Conservation (phyloP, 35 echinoderm and acorn worm genomes). For the Stichopus chloronotus region DNA sequence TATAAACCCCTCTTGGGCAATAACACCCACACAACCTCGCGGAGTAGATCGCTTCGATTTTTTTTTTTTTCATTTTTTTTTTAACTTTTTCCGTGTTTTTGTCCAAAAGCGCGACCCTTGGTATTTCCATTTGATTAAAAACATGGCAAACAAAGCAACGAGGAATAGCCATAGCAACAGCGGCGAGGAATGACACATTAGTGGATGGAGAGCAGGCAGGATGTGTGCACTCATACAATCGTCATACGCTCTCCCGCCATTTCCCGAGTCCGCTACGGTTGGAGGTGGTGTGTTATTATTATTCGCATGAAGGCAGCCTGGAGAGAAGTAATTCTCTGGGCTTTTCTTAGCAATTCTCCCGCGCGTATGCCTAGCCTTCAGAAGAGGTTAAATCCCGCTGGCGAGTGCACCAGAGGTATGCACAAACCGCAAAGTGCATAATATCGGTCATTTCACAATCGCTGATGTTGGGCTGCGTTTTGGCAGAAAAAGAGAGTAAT, state of each 20-base stretch:
- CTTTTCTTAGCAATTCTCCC: not conserved
- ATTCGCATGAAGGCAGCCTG: slow-evolving; percentile 1
- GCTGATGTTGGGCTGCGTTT: not conserved
- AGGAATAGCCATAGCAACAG: slow-evolving; percentile 43
- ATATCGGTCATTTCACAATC: not conserved
- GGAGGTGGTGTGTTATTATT: not conserved
- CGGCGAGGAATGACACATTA: slow-evolving; percentile 33
- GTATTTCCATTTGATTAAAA: slow-evolving; percentile 52
- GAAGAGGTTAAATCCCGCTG: slow-evolving; percentile 25
- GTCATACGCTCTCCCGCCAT: slow-evolving; percentile 7
- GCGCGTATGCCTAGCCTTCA: not conserved
- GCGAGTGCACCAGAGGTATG: slow-evolving; percentile 18
- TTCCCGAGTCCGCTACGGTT: slow-evolving; percentile 1
- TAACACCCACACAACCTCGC: slow-evolving; percentile 49
- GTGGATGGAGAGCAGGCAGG: not conserved
- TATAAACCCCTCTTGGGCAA: slow-evolving; percentile 52
- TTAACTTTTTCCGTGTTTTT: not conserved
- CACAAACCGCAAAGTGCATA: slow-evolving; percentile 32
- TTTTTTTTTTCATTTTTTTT: not conserved
- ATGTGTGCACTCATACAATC: slow-evolving; percentile 33
- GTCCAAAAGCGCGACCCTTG: slow-evolving; percentile 50
- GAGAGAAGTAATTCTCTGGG: not conserved
- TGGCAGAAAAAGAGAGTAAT: no score
- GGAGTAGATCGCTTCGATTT: slow-evolving; percentile 13
- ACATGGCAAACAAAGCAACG: slow-evolving; percentile 49